Evolutionary conservation across 2,113 vertebrate species (phyloP).

Genomic region (Oxygymnocypris stewartii): DNA sequence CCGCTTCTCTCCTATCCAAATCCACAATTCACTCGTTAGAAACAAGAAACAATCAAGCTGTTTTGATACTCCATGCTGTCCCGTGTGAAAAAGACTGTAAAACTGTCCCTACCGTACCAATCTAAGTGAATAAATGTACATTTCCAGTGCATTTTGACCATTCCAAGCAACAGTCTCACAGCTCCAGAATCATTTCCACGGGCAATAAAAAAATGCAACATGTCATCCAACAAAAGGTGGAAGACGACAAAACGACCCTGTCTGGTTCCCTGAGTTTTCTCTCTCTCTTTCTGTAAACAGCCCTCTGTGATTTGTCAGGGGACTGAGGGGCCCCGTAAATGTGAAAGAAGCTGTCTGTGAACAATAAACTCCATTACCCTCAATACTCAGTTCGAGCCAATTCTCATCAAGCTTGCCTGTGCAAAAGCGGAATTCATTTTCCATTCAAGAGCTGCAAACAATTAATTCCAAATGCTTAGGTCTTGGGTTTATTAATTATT

Average conservation of each 20-base stretch:
- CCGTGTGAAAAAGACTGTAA: conserved; percentile 28
- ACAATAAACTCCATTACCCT: conserved; percentile 61
- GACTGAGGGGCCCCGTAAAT: conserved; percentile 55
- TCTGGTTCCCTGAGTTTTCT: conserved; percentile 44
- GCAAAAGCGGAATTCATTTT: conserved; percentile 54
- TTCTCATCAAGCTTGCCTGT: conserved; percentile 54
- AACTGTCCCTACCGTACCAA: conserved; percentile 26
- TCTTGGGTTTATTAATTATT: conserved; percentile 42
- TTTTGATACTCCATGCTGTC: not conserved
- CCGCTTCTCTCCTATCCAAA: conserved; percentile 34
- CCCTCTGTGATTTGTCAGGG: conserved; percentile 55
- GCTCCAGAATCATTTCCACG: conserved; percentile 37
- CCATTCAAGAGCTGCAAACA: conserved; percentile 45
- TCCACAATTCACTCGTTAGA: conserved; percentile 25
- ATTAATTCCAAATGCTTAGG: conserved; percentile 29
- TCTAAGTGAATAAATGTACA: conserved; percentile 31
- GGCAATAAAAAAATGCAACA: conserved; percentile 23
- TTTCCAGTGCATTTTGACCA: conserved; percentile 39
- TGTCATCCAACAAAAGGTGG: conserved; percentile 48
- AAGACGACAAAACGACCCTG: not conserved
- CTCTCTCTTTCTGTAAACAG: conserved; percentile 56
- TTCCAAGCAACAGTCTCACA: conserved; percentile 19
- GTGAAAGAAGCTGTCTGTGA: conserved; percentile 54
- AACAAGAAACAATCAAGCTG: conserved; percentile 43
- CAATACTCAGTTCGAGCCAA: conserved; percentile 46